Conservation (phyloP, 2,888 invertebrate species). For the Oscheius myriophilus region DNA sequence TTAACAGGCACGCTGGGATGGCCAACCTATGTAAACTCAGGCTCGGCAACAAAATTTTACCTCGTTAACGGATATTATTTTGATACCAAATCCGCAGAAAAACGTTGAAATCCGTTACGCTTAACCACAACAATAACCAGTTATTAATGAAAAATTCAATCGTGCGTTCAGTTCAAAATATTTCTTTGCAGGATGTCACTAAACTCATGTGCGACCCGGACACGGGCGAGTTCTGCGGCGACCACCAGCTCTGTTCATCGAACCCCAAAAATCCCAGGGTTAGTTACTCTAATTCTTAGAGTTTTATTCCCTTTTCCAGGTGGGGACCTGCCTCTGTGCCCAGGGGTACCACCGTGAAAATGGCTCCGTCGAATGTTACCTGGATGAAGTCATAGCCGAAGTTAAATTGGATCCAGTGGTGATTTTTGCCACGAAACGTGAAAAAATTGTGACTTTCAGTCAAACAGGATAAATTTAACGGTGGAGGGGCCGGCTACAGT, state of each 20-base stretch:
- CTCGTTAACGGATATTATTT: no score
- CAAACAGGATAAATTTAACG: background rate
- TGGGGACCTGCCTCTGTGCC: conserved; percentile 22
- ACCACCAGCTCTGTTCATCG: conserved; percentile 8
- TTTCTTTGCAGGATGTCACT: conserved; percentile 15
- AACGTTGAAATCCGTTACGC: no score
- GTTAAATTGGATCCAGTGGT: background rate
- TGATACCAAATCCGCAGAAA: no score
- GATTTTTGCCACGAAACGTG: no score
- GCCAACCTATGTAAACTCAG: no score
- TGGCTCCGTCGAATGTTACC: conserved; percentile 14
- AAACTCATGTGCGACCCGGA: conserved; percentile 24
- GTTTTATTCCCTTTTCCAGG: conserved; percentile 6
- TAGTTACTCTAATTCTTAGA: background rate
- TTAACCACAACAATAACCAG: no score
- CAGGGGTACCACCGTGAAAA: conserved; percentile 12
- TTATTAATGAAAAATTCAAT: no score
- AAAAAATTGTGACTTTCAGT: no score
- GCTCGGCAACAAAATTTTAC: no score
- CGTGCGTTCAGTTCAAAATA: no score
- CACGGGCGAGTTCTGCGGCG: conserved; percentile 21
- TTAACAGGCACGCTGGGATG: no score
- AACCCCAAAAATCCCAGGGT: no score
- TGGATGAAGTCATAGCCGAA: background rate
- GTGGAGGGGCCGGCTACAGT: conserved; percentile 5